A percentile compares a stretch with the other conserved stretches of the same genome.
Conservation (phyloP, 1,140 invertebrate genomes). For the Mycetomoellerius zeteki region DNA sequence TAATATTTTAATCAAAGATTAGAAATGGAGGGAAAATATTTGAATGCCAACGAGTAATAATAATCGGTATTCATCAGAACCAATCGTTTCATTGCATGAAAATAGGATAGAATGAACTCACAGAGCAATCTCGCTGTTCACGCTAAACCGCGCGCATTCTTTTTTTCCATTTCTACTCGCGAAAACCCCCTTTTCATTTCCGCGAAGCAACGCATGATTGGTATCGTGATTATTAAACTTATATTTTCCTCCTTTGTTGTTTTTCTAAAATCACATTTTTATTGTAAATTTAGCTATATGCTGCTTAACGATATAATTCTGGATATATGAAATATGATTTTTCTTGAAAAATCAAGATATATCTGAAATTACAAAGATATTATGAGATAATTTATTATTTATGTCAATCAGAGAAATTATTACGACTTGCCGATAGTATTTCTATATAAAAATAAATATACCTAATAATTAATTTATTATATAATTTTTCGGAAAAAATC, state of each 20-base stretch:
- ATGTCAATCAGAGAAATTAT: not conserved
- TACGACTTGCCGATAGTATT: not conserved
- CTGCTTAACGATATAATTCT: not conserved
- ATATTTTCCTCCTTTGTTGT: not conserved
- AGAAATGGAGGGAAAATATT: slow-evolving; percentile 4
- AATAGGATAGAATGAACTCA: slow-evolving; percentile 49
- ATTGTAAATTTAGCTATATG: not conserved
- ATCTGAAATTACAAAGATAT: not conserved
- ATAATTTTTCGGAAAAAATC: not conserved
- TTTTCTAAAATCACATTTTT: not conserved
- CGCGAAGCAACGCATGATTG: slow-evolving; percentile 32
- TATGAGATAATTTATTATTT: not conserved
- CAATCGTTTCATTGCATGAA: slow-evolving; percentile 39
- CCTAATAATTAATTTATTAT: not conserved
- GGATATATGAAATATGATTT: not conserved
- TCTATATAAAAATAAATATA: not conserved
- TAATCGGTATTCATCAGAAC: slow-evolving; percentile 21
- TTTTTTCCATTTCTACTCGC: slow-evolving; percentile 45
- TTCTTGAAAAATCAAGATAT: not conserved
- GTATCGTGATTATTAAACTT: slow-evolving; percentile 29
- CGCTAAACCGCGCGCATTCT: slow-evolving; percentile 48
- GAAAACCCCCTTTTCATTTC: slow-evolving; percentile 37
- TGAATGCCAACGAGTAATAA: slow-evolving; percentile 45
- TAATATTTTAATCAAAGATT: slow-evolving; percentile 45
- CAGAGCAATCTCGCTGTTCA: slow-evolving; percentile 56